Percentiles rank a stretch among this genome's conserved stretches.
These are phyloP conservation scores for Aromia moschata DNA, from an alignment of 2,888 invertebrate species.

Conservation along the genomic window DNA sequence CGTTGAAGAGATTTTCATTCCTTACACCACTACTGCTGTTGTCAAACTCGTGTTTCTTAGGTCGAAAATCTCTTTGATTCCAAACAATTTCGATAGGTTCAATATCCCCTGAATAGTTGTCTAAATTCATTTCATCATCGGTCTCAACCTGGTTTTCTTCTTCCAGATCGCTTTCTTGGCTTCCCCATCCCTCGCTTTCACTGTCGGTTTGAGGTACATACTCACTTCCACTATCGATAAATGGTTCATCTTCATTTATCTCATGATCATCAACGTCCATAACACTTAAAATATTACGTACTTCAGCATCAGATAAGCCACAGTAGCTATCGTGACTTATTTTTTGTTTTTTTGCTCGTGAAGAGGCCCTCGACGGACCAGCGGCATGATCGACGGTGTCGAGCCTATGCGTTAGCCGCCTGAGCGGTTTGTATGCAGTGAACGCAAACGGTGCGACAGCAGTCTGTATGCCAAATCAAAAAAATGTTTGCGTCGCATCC, in stretches of 20 bases:
- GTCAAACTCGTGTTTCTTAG: slow-evolving; percentile 13
- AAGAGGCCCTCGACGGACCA: slow-evolving; percentile 13
- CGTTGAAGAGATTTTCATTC: slow-evolving; percentile 25
- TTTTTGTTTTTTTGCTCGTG: slow-evolving; percentile 19
- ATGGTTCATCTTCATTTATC: slow-evolving; percentile 22
- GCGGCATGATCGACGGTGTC: slow-evolving; percentile 22
- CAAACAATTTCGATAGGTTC: slow-evolving; percentile 21
- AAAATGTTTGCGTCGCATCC: slow-evolving; percentile 26
- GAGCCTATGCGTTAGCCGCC: slow-evolving; percentile 23
- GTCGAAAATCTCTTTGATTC: slow-evolving; percentile 14
- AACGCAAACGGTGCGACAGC: slow-evolving; percentile 30
- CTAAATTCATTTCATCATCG: slow-evolving; percentile 16
- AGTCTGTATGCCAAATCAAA: slow-evolving; percentile 26
- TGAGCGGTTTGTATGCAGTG: slow-evolving; percentile 27
- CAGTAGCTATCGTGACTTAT: not conserved
- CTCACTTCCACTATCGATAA: slow-evolving; percentile 24
- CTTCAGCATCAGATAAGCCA: slow-evolving; percentile 13
- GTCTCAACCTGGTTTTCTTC: slow-evolving; percentile 22
- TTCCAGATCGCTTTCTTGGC: slow-evolving; percentile 14
- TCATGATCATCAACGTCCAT: slow-evolving; percentile 14
- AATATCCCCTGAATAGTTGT: slow-evolving; percentile 19
- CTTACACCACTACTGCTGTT: slow-evolving; percentile 17
- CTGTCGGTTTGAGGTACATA: slow-evolving; percentile 19
- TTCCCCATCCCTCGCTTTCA: slow-evolving; percentile 24
- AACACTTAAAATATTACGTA: slow-evolving; percentile 22